Base-by-base conservation (phyloP, 2,888 invertebrate genomes). In the Eupelmus urozonus region DNA sequence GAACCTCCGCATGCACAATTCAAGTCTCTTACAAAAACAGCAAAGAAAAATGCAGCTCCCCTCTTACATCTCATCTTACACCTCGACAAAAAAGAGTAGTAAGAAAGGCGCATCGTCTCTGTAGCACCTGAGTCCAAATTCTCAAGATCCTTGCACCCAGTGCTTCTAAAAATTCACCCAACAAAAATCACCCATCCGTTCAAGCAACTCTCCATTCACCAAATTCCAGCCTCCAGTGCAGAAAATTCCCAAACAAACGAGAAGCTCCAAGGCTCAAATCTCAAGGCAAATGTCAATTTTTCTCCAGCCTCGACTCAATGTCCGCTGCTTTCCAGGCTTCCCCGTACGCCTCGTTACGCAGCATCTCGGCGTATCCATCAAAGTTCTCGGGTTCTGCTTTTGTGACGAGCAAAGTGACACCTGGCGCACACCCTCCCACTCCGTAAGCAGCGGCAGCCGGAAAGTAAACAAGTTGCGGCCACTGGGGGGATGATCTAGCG, bases 311-410 rank as follows among this genome's bases (percentile, higher is more conserved):
- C n/a, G n/a, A n/a, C n/a, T n/a, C n/a, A n/a, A n/a, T n/a, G n/a
- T n/a, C n/a, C n/a, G n/a, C n/a, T n/a, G n/a, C n/a, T n/a, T n/a
- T n/a, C n/a, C n/a, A n/a, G n/a, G n/a, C n/a, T n/a, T n/a, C n/a
- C 11, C 4, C 16, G 40, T 25, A 67, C 84, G 84, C 82, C 84
- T 81, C 84, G 84, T 85, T 87, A 85, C 85, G 85, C 60, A 59
- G 29, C 11, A 27, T 34, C 53, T 34, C 34, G 80, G 83, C 83
- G 83, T 87, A 88, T 88, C 87, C 89, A 88, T 88, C 88, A 88
- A 25, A 34, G 18, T 25, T 59, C 42, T 69, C 51, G 1, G 13
- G 51, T 13, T 85, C 86, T 81, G 79, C 79, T 13, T 4, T 66
- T 23, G 51, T 49, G 25, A 57, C 27, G n/a, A 81, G 81, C 53